Evolutionary conservation across 2,888 invertebrate genomes (phyloP), one percentile per base, ranked within the genome.

Genomic region (Anthophora plumipes): DNA sequence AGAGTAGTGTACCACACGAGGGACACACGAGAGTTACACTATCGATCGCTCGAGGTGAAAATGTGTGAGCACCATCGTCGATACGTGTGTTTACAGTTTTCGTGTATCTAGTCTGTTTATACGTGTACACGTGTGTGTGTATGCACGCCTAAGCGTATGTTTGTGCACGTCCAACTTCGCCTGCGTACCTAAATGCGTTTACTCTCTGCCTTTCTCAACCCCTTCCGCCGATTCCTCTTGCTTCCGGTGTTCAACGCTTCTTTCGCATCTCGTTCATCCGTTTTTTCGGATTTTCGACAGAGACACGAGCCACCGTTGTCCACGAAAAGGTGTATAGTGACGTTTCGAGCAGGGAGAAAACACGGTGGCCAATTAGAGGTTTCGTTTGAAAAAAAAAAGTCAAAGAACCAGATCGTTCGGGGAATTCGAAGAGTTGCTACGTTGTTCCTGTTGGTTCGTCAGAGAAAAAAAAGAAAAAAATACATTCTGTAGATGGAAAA

Each of bases 341-440:
- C 22, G 43, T 31, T 31, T 31, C 31, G 67, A 46, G 12, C 54
- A 48, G 12, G 43, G 14, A 43, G 14, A 20, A 12, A 31, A 74
- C 57, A 48, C 75, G 75, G 54, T 41, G 69, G 69, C 69, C 72
- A 67, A 75, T 72, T 57, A 57, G 41, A 46, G n/a, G 72, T 61
- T 66, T n/a, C 63, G 22, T 12, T 52, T 71, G 78, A 78, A 72
- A 77, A 68, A 48, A 70, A 64, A 39, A 52, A 52, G 61, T 20
- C 20, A n/a, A n/a, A n/a, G 20, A 46, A 37, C 14, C 14, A 6
- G 50, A 59, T 90, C 90, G 90, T 88, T 86, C 90, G 91, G 91
- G 90, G 90, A 90, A 84, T 84, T 86, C 31, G 31, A 91, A 90
- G 89, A 91, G 80, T 77, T 76, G 67, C 74, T 61, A 72, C 60